These are phyloP conservation scores for Osmerus mordax DNA, from an alignment of 2,113 vertebrate species.

Conservation along the genomic window DNA sequence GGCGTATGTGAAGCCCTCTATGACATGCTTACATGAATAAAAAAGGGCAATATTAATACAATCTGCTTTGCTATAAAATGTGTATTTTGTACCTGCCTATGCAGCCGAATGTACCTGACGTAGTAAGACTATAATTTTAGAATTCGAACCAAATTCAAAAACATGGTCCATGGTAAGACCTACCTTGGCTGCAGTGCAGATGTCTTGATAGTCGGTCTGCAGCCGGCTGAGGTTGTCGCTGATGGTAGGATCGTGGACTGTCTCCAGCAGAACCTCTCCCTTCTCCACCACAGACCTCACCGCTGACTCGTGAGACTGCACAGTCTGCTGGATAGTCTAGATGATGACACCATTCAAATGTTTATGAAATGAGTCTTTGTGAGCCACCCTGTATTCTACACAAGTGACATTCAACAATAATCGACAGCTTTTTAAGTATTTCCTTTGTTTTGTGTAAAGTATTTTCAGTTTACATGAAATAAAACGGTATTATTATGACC, in stretches of 20 bases:
- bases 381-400: background rate
- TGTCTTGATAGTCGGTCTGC: constrained; percentile 79
- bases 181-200: constrained; percentile 80
- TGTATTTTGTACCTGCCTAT: too few relatives aligned
- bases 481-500: too few relatives aligned
- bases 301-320: constrained; percentile 86
- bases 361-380: background rate
- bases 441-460: background rate
- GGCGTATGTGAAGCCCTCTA: too few relatives aligned
- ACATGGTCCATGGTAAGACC: constrained; percentile 13
- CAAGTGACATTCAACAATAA: background rate
- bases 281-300: constrained; percentile 87
- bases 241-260: constrained; percentile 75
- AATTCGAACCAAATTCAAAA: background rate
- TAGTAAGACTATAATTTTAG: too few relatives aligned
- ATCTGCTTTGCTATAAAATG: too few relatives aligned
- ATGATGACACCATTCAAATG: constrained; percentile 5
- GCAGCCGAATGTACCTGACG: too few relatives aligned
- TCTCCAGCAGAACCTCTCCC: constrained; percentile 81
- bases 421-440: too few relatives aligned
- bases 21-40: too few relatives aligned
- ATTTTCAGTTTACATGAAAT: too few relatives aligned
- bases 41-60: too few relatives aligned
- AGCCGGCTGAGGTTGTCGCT: constrained; percentile 79
- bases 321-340: constrained; percentile 89